Percentiles rank a stretch among this genome's conserved stretches.
Conservation (phyloP, 2,113 vertebrate species). For the Pelecanoides urinatrix region DNA sequence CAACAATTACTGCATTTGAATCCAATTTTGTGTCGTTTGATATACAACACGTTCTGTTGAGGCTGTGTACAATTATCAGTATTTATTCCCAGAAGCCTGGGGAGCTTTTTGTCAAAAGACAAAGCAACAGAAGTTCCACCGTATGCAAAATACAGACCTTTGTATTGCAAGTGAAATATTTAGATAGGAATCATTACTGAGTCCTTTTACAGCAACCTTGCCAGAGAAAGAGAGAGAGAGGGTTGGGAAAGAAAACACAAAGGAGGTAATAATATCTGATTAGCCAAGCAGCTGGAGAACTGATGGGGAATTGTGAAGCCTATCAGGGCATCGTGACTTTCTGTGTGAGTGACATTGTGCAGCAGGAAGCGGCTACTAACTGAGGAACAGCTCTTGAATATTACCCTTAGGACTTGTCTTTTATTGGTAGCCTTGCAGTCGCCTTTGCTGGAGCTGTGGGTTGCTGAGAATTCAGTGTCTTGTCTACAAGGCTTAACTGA, state of each 20-base stretch:
- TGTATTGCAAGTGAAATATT: slow-evolving; percentile 74
- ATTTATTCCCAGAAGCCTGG: slow-evolving; percentile 44
- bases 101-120: slow-evolving; percentile 40
- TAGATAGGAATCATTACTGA: slow-evolving; percentile 66
- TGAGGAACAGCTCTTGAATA: background rate
- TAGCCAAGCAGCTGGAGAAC: slow-evolving; percentile 70
- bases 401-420: slow-evolving; percentile 40
- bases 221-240: slow-evolving; percentile 50
- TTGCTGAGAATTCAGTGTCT: background rate
- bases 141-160: slow-evolving; percentile 64
- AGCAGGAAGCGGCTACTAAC: background rate
- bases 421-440: slow-evolving; percentile 28
- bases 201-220: slow-evolving; percentile 65
- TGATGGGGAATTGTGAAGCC: slow-evolving; percentile 67
- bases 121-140: slow-evolving; percentile 35
- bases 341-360: slow-evolving; percentile 42
- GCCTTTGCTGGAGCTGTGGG: background rate
- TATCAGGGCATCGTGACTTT: slow-evolving; percentile 61
- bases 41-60: background rate
- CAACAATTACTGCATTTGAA: background rate
- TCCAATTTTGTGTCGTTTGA: background rate
- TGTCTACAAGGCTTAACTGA: background rate
- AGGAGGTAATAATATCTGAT: slow-evolving; percentile 72
- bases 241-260: slow-evolving; percentile 55
- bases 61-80: slow-evolving; percentile 27